A percentile compares a stretch with the other conserved stretches of the same genome.
These are phyloP conservation scores for Nebria ingens DNA, from an alignment of 1,140 invertebrate species.

Conservation along the genomic window DNA sequence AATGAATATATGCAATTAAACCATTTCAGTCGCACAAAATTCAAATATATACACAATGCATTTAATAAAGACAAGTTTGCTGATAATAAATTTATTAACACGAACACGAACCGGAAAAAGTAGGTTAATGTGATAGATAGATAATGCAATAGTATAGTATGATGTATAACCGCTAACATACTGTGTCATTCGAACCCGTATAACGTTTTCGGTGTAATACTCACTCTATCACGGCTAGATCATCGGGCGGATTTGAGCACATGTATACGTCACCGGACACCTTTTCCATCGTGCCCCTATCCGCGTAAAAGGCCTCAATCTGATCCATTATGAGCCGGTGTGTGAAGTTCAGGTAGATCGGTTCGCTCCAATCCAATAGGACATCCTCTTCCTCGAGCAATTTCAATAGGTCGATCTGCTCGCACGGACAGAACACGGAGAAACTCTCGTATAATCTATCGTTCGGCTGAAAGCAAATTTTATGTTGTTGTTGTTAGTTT, in stretches of 20 bases:
- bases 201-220: no score
- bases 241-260: constrained; percentile 46
- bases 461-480: constrained; percentile 53
- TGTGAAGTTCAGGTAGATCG: constrained; percentile 73
- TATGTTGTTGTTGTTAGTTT: background rate
- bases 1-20: no score
- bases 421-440: constrained; percentile 67
- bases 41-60: no score
- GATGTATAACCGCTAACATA: no score
- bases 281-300: constrained; percentile 55
- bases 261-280: constrained; percentile 67
- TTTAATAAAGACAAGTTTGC: no score
- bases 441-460: constrained; percentile 67
- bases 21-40: no score
- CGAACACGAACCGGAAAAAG: no score
- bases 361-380: constrained; percentile 63
- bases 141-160: no score
- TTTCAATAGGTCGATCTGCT: constrained; percentile 55
- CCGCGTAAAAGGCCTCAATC: constrained; percentile 53
- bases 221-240: constrained; percentile 43
- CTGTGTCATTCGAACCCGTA: no score
- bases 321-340: constrained; percentile 63
- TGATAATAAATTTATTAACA: no score
- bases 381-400: constrained; percentile 60
- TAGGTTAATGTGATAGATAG: no score